These are phyloP conservation scores for Hemistola chrysoprasaria DNA, from an alignment of 2,888 invertebrate genomes.

Conservation along the genomic window DNA sequence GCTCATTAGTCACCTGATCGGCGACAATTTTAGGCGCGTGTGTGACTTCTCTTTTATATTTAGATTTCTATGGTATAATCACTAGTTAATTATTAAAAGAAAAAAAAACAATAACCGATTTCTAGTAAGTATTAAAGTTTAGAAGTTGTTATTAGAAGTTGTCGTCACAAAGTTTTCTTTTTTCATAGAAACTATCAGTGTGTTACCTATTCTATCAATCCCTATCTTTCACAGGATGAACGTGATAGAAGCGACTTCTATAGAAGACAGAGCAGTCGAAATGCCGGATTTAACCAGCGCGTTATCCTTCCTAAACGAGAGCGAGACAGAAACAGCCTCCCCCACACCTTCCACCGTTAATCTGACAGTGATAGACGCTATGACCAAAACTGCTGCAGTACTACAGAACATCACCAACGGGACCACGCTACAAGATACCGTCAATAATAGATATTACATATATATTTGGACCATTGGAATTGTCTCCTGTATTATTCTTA, in stretches of 20 bases:
- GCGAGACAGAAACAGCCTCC: slow-evolving; percentile 11
- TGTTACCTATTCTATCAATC: not conserved
- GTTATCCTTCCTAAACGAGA: slow-evolving; percentile 18
- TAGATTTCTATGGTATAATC: too few species aligned
- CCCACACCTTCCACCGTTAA: slow-evolving; percentile 35
- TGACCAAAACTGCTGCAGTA: slow-evolving; percentile 49
- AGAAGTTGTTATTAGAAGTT: too few species aligned
- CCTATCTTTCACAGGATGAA: slow-evolving; percentile 66
- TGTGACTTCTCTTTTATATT: too few species aligned
- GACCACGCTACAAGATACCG: slow-evolving; percentile 30
- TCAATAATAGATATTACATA: slow-evolving; percentile 66
- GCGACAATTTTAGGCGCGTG: too few species aligned
- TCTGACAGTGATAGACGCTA: slow-evolving; percentile 51
- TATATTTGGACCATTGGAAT: slow-evolving; percentile 84
- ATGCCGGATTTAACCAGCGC: slow-evolving; percentile 11
- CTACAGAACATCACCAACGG: slow-evolving; percentile 52
- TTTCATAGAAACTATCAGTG: too few species aligned
- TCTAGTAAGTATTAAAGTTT: too few species aligned
- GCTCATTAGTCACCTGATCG: too few species aligned
- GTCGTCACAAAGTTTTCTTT: too few species aligned
- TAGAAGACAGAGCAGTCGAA: not conserved
- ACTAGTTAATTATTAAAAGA: too few species aligned
- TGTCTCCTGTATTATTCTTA: slow-evolving; percentile 81
- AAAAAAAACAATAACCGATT: too few species aligned
- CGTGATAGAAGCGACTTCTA: slow-evolving; percentile 46